phyloP scores from a whole-genome alignment of 2,797 vertebrate genomes.

The Coregonus ussuriensis region DNA sequence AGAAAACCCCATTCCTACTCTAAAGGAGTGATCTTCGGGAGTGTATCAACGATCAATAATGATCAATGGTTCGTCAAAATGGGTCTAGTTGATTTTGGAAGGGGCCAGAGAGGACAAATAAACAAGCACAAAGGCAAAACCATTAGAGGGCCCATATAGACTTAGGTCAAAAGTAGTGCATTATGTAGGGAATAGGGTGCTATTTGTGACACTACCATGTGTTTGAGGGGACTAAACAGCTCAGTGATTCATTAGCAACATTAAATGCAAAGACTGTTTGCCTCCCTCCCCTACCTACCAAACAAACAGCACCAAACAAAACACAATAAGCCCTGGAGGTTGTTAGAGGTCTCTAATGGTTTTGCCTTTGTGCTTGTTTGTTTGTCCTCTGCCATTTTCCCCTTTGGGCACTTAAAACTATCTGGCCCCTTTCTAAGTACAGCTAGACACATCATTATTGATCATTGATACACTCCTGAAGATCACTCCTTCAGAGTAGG shows the following conservation, averaged over 20 bases:
- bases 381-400: not conserved
- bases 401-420: constrained; percentile 31
- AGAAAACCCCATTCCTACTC: not conserved
- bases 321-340: not conserved
- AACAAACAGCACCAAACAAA: too few species aligned
- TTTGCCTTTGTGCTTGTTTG: not conserved
- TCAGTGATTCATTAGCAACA: too few species aligned
- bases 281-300: not conserved
- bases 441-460: not conserved
- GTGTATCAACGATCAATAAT: not conserved
- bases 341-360: constrained; percentile 3
- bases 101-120: too few species aligned
- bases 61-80: not conserved
- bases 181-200: too few species aligned
- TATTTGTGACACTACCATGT: too few species aligned
- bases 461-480: not conserved
- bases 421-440: too few species aligned
- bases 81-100: not conserved
- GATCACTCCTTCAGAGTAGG: not conserved
- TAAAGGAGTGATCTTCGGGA: not conserved
- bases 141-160: not conserved
- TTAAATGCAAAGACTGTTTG: constrained; percentile 13
- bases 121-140: not conserved
- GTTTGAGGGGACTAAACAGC: too few species aligned
- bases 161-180: too few species aligned